These are phyloP conservation scores for Drosophila ambigua DNA, from an alignment of 1,140 invertebrate genomes.

Conservation along the genomic window DNA sequence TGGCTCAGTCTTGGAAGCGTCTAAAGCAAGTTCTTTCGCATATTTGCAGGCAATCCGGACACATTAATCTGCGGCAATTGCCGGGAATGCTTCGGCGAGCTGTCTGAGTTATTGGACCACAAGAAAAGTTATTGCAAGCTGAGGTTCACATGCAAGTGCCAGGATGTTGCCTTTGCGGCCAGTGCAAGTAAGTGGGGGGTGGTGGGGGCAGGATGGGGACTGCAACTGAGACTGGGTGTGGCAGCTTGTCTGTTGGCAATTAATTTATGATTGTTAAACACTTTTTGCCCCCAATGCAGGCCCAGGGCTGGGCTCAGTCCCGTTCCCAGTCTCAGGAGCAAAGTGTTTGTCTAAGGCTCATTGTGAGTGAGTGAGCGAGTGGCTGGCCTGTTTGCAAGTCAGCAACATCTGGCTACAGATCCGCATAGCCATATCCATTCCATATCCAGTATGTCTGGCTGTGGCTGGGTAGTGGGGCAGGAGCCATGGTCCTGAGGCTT, in stretches of 20 bases:
- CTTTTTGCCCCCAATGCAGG: slow-evolving; percentile 53
- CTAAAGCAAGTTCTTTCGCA: slow-evolving; percentile 1
- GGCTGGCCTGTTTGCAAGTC: slow-evolving; percentile 60
- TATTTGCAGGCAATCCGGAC: slow-evolving; percentile 90
- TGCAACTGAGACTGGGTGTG: slow-evolving; percentile 4
- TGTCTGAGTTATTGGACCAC: slow-evolving; percentile 93
- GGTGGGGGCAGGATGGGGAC: not conserved
- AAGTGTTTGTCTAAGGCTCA: slow-evolving; percentile 54
- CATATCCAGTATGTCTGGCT: slow-evolving; percentile 21
- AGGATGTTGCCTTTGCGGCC: slow-evolving; percentile 84
- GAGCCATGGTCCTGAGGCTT: slow-evolving; percentile 35
- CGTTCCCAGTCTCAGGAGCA: slow-evolving; percentile 6
- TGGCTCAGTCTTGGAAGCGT: too few species aligned
- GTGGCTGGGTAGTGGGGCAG: not conserved
- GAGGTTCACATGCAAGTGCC: slow-evolving; percentile 93
- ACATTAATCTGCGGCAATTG: slow-evolving; percentile 95
- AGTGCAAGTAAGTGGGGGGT: slow-evolving; percentile 79
- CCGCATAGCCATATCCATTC: slow-evolving; percentile 30
- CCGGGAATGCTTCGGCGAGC: slow-evolving; percentile 91
- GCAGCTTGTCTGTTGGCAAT: slow-evolving; percentile 71
- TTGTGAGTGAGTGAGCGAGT: slow-evolving; percentile 10
- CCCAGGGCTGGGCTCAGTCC: not conserved
- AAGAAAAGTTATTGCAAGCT: slow-evolving; percentile 94
- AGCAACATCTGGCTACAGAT: slow-evolving; percentile 60
- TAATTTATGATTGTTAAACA: slow-evolving; percentile 84